A percentile compares a stretch with the other conserved stretches of the same genome.
Conservation (phyloP, 2,113 vertebrate species). For the Triplophysa tibetana region DNA sequence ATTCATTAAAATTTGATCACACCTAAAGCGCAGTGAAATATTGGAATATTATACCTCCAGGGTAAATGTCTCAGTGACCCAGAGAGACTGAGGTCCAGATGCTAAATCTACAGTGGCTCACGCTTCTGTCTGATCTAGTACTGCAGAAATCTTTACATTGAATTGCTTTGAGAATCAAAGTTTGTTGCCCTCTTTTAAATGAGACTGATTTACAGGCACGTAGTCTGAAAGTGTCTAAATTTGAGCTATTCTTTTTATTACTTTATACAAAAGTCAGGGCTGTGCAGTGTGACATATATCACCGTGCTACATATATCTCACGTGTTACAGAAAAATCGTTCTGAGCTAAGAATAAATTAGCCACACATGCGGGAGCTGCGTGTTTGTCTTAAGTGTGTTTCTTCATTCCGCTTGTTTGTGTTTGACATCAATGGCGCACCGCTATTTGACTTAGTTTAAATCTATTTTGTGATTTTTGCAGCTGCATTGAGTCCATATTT, state of each 20-base stretch:
- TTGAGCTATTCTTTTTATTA: not conserved
- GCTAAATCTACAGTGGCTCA: not conserved
- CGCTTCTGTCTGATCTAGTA: not conserved
- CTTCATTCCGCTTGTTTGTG: too few species aligned
- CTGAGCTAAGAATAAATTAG: too few species aligned
- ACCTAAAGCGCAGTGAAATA: slow-evolving; percentile 58
- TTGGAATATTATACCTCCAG: slow-evolving; percentile 56
- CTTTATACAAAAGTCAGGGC: not conserved
- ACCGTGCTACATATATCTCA: too few species aligned
- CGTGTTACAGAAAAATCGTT: too few species aligned
- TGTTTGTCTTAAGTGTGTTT: too few species aligned
- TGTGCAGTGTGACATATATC: too few species aligned
- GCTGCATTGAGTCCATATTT: too few species aligned
- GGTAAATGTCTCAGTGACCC: slow-evolving; percentile 2
- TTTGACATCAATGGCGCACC: too few species aligned
- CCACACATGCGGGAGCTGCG: too few species aligned
- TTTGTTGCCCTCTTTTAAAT: not conserved
- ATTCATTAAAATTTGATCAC: slow-evolving; percentile 70
- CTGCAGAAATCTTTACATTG: not conserved
- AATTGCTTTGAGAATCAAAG: not conserved
- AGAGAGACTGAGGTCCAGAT: slow-evolving; percentile 10
- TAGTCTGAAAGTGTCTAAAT: not conserved
- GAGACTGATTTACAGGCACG: not conserved
- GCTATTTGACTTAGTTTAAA: too few species aligned
- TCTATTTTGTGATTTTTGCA: too few species aligned